Evolutionary conservation across 2,888 invertebrate genomes (phyloP), one percentile per base, ranked within the genome.

Genomic region (Mimachlamys varia): DNA sequence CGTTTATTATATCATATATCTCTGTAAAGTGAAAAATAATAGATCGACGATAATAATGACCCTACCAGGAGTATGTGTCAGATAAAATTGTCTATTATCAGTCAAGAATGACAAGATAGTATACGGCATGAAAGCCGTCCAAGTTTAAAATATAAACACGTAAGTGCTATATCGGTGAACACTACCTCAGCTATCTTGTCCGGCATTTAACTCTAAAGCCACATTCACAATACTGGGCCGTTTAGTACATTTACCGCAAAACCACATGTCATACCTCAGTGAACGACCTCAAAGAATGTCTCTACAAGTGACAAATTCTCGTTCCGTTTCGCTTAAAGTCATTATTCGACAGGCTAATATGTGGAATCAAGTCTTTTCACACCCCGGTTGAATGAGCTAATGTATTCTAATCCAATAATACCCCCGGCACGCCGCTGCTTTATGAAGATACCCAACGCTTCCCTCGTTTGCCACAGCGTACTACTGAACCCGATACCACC

Each of bases 1-100:
- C 76, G 33, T 76, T 76, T 76, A 76, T 76, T 76, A 76, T 33
- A 76, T 76, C 76, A 76, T 76, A 33, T 76, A 76, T 76, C 76
- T 27, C 33, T 27, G 27, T 76, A 27, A 33, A 76, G 76, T 76
- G 76, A 76, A 13, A 76, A 76, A 76, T 76, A 76, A 76, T 76
- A 76, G 76, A 76, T 33, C 33, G 0, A 27, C 76, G 76, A 76
- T 76, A 76, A 76, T 76, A 76, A 76, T 76, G 76, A 76, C 76
- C 76, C 76, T 76, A 33, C 33, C 19, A 22, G 76, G 76, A 33
- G 76, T 12, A 76, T 12, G 76, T 76, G 76, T 76, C 27, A 76
- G 76, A 76, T 76, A 76, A 76, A 76, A 76, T 76, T 12, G 33
- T 33, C 76, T 76, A 76, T 76, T 15, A 76, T 76, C 76, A 27